Evolutionary conservation across 2,888 invertebrate species (phyloP), one percentile per base, ranked within the genome.

Genomic region (Morpho helenor): DNA sequence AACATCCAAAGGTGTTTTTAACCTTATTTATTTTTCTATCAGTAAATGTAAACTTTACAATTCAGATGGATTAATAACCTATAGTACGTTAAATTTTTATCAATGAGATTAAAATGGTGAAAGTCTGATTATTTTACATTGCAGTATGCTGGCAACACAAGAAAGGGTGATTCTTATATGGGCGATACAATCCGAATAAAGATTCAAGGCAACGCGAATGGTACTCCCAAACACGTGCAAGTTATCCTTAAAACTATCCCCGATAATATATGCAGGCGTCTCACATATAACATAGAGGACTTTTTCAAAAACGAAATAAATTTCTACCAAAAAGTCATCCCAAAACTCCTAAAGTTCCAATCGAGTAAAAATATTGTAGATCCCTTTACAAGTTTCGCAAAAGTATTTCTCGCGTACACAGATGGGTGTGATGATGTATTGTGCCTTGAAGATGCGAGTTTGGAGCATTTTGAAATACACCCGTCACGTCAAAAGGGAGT

Each of bases 241-340:
- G 77, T 94, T 0, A 84, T 95, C 9, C 84, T 94, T 0, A 95
- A 95, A 76, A 90, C 89, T n/a, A 89, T 95, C 65, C 95, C 95
- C 0, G 91, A 88, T 54, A 94, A 92, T 69, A 60, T 92, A 1
- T 93, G 92, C 0, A 80, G 94, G 40, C 89, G 93, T 0, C 92
- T 93, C 40, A 93, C 95, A 0, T 95, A 92, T 67, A 88, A 93
- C 57, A 94, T 93, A 46, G 72, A 85, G 3, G 94, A 94, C 50
- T 95, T 95, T 74, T 95, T 95, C 70, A 83, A 84, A 62, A 95
- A 95, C 71, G 95, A 95, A 79, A 93, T 94, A 0, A 80, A 84
- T 54, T 95, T 95, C 74, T 95, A 95, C 75, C 81, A 83, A 45
- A 79, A 78, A 62, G 88, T 91, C 2, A 78, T 92, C 63, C 91